A percentile compares a stretch with the other conserved stretches of the same genome.
Evolutionary conservation across 1,140 invertebrate species (phyloP).

Genomic region (Nasonia longicornis): DNA sequence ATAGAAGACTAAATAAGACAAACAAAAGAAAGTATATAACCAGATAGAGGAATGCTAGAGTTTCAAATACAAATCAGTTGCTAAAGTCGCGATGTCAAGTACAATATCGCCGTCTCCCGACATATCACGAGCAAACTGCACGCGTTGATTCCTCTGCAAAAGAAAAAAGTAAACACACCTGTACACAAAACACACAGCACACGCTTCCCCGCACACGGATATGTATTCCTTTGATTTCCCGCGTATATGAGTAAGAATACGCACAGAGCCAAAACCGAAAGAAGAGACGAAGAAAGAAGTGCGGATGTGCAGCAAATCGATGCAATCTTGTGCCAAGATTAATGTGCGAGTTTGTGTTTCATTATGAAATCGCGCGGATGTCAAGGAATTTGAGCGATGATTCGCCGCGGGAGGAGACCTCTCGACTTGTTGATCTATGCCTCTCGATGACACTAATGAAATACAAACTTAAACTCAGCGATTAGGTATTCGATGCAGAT

Average conservation of each 20-base stretch:
- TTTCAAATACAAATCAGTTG: conserved; percentile 1
- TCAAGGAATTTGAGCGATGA: conserved; percentile 14
- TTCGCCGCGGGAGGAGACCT: background rate
- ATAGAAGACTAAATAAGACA: background rate
- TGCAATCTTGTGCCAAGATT: conserved; percentile 27
- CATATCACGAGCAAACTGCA: background rate
- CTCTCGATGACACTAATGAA: conserved; percentile 21
- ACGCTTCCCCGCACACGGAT: background rate
- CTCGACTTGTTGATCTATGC: background rate
- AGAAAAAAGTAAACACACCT: background rate
- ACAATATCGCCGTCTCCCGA: background rate
- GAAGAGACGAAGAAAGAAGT: background rate
- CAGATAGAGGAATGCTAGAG: background rate
- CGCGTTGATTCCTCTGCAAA: too few relatives aligned
- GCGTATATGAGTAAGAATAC: too few relatives aligned
- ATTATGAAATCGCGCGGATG: conserved; percentile 7
- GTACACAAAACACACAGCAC: background rate
- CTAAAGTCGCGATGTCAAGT: background rate
- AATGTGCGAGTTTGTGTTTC: background rate
- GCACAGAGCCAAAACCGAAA: background rate
- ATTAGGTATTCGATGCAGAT: conserved; percentile 21
- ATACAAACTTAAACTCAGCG: conserved; percentile 20
- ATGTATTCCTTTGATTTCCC: background rate
- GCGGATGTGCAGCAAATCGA: background rate
- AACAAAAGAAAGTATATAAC: background rate